These are phyloP conservation scores for Archaeoteleia sp. DNA, from an alignment of 2,888 invertebrate genomes.

Conservation along the genomic window DNA sequence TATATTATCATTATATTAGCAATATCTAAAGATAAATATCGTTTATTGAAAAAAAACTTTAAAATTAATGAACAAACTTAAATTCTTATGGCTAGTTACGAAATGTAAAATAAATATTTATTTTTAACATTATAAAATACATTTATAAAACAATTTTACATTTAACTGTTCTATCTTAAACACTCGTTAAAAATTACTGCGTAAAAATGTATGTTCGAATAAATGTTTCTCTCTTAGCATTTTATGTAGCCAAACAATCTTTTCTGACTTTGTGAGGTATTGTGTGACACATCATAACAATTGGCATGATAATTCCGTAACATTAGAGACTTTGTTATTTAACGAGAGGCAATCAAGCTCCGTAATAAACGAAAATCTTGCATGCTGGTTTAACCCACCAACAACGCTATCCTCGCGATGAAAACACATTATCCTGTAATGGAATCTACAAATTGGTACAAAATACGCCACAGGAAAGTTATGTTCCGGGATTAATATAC, in stretches of 20 bases:
- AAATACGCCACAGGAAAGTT: slow-evolving; percentile 42
- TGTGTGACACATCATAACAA: slow-evolving; percentile 38
- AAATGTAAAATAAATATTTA: too few relatives aligned
- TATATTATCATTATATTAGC: too few relatives aligned
- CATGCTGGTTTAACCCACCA: slow-evolving; percentile 42
- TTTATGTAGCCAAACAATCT: slow-evolving; percentile 26
- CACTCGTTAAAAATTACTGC: too few relatives aligned
- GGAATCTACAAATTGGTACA: slow-evolving; percentile 49
- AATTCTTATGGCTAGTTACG: too few relatives aligned
- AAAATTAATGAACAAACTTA: too few relatives aligned
- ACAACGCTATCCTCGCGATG: slow-evolving; percentile 26
- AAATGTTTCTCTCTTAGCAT: slow-evolving; percentile 19
- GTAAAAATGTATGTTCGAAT: slow-evolving; percentile 14
- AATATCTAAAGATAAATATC: too few relatives aligned
- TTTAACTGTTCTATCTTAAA: too few relatives aligned
- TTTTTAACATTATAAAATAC: too few relatives aligned
- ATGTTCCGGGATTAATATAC: slow-evolving; percentile 41
- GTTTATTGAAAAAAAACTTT: too few relatives aligned
- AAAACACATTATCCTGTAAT: slow-evolving; percentile 43
- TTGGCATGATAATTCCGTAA: slow-evolving; percentile 47
- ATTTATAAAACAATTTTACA: too few relatives aligned
- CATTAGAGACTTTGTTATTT: slow-evolving; percentile 45
- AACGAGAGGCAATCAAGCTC: slow-evolving; percentile 48
- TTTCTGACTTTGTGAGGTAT: slow-evolving; percentile 27
- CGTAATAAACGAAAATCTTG: slow-evolving; percentile 47